phyloP scores from a whole-genome alignment of 2,888 invertebrate species.

The Sacculina carcini region DNA sequence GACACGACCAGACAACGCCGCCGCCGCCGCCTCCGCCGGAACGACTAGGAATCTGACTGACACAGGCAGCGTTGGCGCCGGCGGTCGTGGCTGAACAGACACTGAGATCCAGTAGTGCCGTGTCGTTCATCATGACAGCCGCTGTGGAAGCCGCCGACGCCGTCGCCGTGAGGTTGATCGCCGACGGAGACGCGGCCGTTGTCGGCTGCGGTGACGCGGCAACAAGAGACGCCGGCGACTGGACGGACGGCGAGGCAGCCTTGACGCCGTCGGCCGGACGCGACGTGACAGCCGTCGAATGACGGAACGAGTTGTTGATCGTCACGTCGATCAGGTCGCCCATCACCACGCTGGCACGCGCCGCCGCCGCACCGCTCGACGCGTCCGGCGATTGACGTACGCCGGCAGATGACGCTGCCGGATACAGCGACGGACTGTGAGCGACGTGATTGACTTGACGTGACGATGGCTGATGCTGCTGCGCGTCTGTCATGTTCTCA shows the following conservation, averaged over 20 bases:
- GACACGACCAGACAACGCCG: no score
- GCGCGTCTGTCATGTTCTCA: no score
- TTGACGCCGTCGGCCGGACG: slow-evolving; percentile 6
- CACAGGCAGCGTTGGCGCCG: no score
- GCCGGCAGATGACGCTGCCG: slow-evolving; percentile 16
- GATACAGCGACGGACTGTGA: slow-evolving; percentile 33
- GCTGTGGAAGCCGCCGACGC: no score
- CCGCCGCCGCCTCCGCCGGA: no score
- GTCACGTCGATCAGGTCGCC: slow-evolving; percentile 12
- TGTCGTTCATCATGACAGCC: no score
- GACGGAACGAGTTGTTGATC: slow-evolving; percentile 11
- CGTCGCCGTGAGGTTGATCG: neutral
- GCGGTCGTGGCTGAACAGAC: no score
- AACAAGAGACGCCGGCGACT: slow-evolving; percentile 2
- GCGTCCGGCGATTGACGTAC: neutral
- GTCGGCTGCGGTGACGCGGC: slow-evolving; percentile 10
- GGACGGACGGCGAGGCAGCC: slow-evolving; percentile 6
- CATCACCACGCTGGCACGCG: slow-evolving; percentile 1
- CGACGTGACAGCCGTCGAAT: slow-evolving; percentile 5
- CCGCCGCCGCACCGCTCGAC: no score
- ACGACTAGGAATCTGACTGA: no score
- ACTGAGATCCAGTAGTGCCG: slow-evolving; percentile 5
- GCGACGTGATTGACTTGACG: no score
- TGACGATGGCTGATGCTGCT: no score
- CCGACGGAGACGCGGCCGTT: neutral